Evolutionary conservation across 1,140 invertebrate genomes (phyloP).

Genomic region (Macrobrachium nipponense): DNA sequence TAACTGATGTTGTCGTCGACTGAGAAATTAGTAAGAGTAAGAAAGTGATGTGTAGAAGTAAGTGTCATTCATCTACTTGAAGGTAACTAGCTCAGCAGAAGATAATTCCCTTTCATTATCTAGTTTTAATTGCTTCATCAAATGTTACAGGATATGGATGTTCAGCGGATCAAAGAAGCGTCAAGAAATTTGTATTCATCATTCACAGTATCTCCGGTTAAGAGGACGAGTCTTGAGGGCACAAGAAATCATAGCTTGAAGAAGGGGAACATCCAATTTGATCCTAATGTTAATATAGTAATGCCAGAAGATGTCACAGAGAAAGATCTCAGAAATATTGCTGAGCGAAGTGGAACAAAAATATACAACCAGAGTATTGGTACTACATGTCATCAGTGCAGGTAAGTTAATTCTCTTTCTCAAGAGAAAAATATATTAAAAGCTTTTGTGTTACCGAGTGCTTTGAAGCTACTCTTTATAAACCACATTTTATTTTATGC

Average conservation of each 20-base stretch:
- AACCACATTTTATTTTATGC: too few species aligned
- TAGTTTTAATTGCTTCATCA: too few species aligned
- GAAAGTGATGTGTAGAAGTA: too few species aligned
- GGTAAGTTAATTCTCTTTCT: constrained; percentile 39
- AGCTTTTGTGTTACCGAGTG: too few species aligned
- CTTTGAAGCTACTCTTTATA: too few species aligned
- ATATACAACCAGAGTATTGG: constrained; percentile 66
- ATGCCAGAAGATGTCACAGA: constrained; percentile 59
- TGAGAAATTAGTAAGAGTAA: too few species aligned
- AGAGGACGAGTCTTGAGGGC: not conserved
- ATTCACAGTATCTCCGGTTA: not conserved
- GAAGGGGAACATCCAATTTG: constrained; percentile 24
- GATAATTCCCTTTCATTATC: too few species aligned
- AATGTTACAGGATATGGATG: constrained; percentile 42
- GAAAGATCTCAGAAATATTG: constrained; percentile 52
- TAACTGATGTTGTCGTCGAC: too few species aligned
- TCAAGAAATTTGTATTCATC: constrained; percentile 5
- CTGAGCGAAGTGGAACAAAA: constrained; percentile 55
- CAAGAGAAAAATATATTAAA: too few species aligned
- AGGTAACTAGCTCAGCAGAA: too few species aligned
- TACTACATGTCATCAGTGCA: constrained; percentile 70
- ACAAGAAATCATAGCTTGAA: not conserved
- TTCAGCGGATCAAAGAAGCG: constrained; percentile 29
- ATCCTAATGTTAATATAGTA: constrained; percentile 59
- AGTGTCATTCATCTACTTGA: too few species aligned